Conservation (phyloP, 1,140 invertebrate species). For the Solen grandis region DNA sequence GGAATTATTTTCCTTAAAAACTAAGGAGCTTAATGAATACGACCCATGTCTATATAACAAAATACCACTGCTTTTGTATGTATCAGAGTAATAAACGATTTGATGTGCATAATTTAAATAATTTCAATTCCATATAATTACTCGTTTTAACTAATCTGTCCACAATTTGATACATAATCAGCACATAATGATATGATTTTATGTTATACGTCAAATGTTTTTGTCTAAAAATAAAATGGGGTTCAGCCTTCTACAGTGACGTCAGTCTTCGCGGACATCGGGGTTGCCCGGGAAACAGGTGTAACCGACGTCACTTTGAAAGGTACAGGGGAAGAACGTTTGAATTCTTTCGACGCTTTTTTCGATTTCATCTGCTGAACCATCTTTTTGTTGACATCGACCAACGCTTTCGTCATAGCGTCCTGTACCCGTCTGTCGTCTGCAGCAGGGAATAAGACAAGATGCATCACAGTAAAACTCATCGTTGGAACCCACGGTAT, state of each 20-base stretch:
- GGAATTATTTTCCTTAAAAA: no score
- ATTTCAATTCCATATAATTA: no score
- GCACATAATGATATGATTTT: no score
- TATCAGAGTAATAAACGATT: no score
- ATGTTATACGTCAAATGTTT: no score
- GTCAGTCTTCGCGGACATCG: conserved; percentile 17
- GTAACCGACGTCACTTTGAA: conserved; percentile 12
- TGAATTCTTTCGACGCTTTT: background rate
- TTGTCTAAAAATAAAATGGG: no score
- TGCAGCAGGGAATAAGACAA: conserved; percentile 31
- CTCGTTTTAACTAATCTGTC: no score
- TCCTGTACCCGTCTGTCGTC: conserved; percentile 67
- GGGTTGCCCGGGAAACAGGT: background rate
- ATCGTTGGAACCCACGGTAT: background rate
- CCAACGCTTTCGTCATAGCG: conserved; percentile 70
- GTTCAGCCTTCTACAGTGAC: conserved; percentile 45
- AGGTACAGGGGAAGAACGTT: background rate
- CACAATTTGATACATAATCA: no score
- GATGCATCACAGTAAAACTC: background rate
- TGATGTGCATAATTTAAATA: no score
- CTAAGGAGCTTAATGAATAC: no score
- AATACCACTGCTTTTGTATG: no score
- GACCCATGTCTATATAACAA: no score
- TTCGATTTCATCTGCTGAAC: conserved; percentile 55
- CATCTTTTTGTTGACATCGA: conserved; percentile 72